These are phyloP conservation scores for Piezodorus guildinii DNA, from an alignment of 1,140 invertebrate genomes.

Conservation along the genomic window DNA sequence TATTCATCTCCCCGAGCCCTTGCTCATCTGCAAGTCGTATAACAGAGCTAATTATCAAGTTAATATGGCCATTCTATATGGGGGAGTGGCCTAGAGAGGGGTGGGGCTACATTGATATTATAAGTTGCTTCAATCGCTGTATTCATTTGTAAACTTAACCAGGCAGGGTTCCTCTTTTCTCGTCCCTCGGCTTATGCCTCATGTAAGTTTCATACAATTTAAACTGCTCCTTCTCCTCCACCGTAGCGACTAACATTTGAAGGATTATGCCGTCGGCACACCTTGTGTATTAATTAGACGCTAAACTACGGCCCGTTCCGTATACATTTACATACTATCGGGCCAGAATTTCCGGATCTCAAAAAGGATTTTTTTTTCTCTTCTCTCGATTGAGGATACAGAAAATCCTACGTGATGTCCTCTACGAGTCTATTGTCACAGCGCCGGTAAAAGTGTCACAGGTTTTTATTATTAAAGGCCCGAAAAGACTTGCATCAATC, in stretches of 20 bases:
- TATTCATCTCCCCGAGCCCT: conserved; percentile 28
- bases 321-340: conserved; percentile 10
- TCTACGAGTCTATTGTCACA: not conserved
- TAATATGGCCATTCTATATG: conserved; percentile 66
- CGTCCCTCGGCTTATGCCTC: conserved; percentile 30
- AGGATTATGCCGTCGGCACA: conserved; percentile 28
- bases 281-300: conserved; percentile 8
- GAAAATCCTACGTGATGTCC: not conserved
- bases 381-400: not conserved
- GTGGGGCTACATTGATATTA: conserved; percentile 53
- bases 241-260: conserved; percentile 29
- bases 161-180: conserved; percentile 39
- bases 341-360: not conserved
- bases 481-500: conserved; percentile 27
- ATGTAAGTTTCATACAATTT: conserved; percentile 36
- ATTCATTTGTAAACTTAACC: conserved; percentile 60
- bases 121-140: conserved; percentile 61
- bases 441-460: conserved; percentile 12
- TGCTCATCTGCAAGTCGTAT: conserved; percentile 79
- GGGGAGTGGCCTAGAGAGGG: conserved; percentile 36
- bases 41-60: conserved; percentile 81
- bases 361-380: no score
- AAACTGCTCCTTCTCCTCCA: conserved; percentile 30
- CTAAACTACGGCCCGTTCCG: not conserved
- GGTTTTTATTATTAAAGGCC: conserved; percentile 27